Conservation (phyloP, 2,888 invertebrate genomes). For the Trissolcus brochymenae region DNA sequence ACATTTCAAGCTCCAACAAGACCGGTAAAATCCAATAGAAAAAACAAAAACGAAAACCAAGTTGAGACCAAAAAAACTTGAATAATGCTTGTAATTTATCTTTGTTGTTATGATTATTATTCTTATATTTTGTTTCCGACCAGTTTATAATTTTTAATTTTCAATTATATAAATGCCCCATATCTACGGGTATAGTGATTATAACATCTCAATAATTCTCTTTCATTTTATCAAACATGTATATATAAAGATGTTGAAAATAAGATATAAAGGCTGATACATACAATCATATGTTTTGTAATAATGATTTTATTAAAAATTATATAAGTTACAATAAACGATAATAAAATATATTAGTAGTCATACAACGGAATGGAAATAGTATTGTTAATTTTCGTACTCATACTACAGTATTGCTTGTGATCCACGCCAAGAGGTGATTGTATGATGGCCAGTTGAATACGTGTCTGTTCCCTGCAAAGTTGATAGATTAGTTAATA, state of each 20-base stretch:
- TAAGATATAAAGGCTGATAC: neutral
- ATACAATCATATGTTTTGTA: slow-evolving; percentile 14
- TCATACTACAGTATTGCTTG: slow-evolving; percentile 75
- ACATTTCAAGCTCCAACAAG: too few species aligned
- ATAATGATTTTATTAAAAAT: slow-evolving; percentile 67
- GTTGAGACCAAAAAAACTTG: too few species aligned
- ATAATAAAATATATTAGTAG: slow-evolving; percentile 68
- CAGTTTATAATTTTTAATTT: too few species aligned
- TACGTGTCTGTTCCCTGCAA: slow-evolving; percentile 76
- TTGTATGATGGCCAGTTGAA: slow-evolving; percentile 78
- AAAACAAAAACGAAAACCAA: too few species aligned
- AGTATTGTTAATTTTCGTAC: slow-evolving; percentile 67
- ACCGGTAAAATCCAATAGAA: too few species aligned
- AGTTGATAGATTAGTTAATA: slow-evolving; percentile 16
- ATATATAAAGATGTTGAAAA: neutral
- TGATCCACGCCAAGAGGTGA: slow-evolving; percentile 79
- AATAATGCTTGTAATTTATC: neutral
- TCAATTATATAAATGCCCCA: neutral
- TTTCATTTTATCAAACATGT: too few species aligned
- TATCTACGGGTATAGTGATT: too few species aligned
- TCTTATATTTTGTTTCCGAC: neutral
- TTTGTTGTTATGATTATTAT: neutral
- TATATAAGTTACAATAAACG: slow-evolving; percentile 73
- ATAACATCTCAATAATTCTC: too few species aligned
- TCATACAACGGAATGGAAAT: slow-evolving; percentile 57